phyloP scores from a whole-genome alignment of 2,113 vertebrate genomes.

The Oriolus oriolus region DNA sequence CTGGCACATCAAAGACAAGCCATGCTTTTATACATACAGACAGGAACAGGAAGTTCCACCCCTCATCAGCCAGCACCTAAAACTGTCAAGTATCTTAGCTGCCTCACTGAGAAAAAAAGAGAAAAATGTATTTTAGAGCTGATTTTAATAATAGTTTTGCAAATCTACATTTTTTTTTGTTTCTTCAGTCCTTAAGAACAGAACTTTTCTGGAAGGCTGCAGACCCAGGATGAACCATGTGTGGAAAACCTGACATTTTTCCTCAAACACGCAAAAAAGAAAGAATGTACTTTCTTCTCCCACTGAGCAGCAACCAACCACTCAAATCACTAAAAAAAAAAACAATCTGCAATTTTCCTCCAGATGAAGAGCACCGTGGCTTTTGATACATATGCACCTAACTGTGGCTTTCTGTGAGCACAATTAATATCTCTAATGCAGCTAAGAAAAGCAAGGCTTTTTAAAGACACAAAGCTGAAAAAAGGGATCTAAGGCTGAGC shows the following conservation, averaged over 20 bases:
- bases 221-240: background rate
- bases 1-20: background rate
- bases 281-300: background rate
- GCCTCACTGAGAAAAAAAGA: background rate
- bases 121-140: background rate
- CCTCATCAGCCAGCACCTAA: background rate
- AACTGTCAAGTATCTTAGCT: background rate
- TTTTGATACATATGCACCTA: background rate
- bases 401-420: constrained; percentile 12
- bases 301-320: background rate
- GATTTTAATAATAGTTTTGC: background rate
- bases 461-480: background rate
- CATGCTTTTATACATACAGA: background rate
- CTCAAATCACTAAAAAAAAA: background rate
- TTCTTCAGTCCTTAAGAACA: background rate
- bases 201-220: background rate
- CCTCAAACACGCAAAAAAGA: background rate
- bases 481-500: background rate
- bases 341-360: constrained; percentile 17
- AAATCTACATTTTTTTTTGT: background rate
- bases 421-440: constrained; percentile 36
- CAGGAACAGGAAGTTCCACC: constrained; percentile 10
- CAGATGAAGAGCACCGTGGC: background rate
- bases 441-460: constrained; percentile 29
- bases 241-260: background rate